Conservation (phyloP, 2,888 invertebrate species). For the Atherix ibis region DNA sequence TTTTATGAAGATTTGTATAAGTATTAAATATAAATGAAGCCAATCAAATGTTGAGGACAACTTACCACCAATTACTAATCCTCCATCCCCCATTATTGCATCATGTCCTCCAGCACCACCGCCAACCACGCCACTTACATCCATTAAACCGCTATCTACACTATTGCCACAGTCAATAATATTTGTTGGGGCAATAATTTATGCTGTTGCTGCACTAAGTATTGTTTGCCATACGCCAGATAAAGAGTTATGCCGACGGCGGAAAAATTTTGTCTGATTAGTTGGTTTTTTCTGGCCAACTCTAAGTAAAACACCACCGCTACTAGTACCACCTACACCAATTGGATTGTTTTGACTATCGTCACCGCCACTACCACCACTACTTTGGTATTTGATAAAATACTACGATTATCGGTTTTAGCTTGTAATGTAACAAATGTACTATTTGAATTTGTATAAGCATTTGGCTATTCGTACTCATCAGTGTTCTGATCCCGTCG, state of each 20-base stretch:
- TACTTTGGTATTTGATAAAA: no score
- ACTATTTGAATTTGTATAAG: no score
- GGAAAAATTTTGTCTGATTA: constrained; percentile 10
- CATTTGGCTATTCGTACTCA: no score
- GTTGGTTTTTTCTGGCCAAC: not conserved
- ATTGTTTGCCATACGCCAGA: constrained; percentile 16
- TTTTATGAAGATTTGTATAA: no score
- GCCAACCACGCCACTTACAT: constrained; percentile 14
- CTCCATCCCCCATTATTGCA: no score
- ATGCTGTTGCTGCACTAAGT: constrained; percentile 14
- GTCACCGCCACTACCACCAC: no score
- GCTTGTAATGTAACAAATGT: no score
- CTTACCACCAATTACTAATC: constrained; percentile 10
- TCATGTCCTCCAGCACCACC: not conserved
- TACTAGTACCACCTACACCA: constrained; percentile 17
- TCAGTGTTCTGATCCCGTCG: no score
- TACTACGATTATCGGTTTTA: no score
- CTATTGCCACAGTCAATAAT: constrained; percentile 19
- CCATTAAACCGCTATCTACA: constrained; percentile 18
- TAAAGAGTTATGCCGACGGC: constrained; percentile 11
- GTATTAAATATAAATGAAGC: no score
- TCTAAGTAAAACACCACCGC: constrained; percentile 15
- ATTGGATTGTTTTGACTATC: no score
- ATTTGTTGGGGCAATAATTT: constrained; percentile 11
- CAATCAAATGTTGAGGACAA: no score